Percentiles rank a stretch among this genome's conserved stretches.
phyloP scores from a whole-genome alignment of 1,140 invertebrate species.

The Ditylenchus dipsaci region DNA sequence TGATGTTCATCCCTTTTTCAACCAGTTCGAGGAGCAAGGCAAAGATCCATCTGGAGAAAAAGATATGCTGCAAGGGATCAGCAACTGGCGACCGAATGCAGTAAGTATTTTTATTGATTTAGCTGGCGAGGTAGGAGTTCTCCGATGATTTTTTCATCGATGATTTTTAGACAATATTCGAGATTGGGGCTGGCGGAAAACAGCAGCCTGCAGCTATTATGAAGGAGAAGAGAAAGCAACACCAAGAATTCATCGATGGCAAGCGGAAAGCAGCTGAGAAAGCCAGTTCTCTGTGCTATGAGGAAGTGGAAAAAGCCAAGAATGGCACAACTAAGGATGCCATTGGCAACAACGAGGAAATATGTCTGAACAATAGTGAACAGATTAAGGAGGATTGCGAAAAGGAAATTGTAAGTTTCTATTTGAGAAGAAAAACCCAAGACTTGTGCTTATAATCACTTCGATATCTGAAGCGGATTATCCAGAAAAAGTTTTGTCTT shows the following conservation, averaged over 20 bases:
- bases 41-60: neutral
- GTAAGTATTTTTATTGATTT: neutral
- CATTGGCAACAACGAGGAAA: neutral
- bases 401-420: slow-evolving; percentile 19
- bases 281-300: slow-evolving; percentile 37
- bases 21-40: neutral
- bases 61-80: slow-evolving; percentile 71
- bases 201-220: slow-evolving; percentile 63
- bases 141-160: neutral
- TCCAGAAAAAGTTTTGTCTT: too few species aligned
- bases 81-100: slow-evolving; percentile 74
- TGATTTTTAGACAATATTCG: slow-evolving; percentile 80
- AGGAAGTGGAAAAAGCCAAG: slow-evolving; percentile 59
- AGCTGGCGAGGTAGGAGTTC: neutral
- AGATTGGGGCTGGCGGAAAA: slow-evolving; percentile 76
- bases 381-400: neutral
- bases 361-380: too few species aligned
- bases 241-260: slow-evolving; percentile 30
- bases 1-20: slow-evolving; percentile 42
- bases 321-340: neutral
- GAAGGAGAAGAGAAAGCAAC: slow-evolving; percentile 61
- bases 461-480: too few species aligned
- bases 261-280: slow-evolving; percentile 25
- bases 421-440: too few species aligned
- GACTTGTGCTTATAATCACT: too few species aligned